phyloP scores from a whole-genome alignment of 92 coral and sea anemone genomes.

The Micromussa lordhowensis region DNA sequence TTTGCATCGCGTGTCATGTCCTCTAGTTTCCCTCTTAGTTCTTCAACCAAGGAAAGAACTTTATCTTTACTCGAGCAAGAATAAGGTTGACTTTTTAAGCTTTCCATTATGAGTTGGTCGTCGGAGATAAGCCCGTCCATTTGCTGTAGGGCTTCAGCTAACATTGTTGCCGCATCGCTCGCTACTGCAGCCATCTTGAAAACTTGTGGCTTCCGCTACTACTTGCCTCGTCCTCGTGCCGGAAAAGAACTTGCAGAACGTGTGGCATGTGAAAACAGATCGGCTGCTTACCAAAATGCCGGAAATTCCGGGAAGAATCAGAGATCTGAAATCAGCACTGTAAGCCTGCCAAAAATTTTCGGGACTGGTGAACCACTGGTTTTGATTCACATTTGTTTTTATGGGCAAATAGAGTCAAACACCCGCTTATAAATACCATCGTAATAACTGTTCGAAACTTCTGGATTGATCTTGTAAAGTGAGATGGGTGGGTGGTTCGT shows the following conservation, averaged over 20 bases:
- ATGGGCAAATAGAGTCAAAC: no score
- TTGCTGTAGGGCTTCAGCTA: constrained; percentile 97
- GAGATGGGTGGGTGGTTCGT: no score
- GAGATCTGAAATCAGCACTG: no score
- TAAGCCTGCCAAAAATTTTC: no score
- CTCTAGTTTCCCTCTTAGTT: constrained; percentile 69
- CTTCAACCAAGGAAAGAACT: constrained; percentile 69
- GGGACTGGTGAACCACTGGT: no score
- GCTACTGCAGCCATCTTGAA: constrained; percentile 95
- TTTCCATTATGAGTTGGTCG: constrained; percentile 86
- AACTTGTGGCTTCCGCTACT: constrained; percentile 21
- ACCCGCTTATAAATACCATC: no score
- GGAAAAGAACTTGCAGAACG: constrained; percentile 50
- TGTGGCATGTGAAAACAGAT: constrained; percentile 10
- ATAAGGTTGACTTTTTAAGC: constrained; percentile 57
- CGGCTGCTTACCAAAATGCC: not conserved
- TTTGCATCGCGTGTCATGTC: constrained; percentile 60
- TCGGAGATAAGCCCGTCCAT: constrained; percentile 96
- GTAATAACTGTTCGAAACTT: no score
- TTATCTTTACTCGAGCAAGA: constrained; percentile 64
- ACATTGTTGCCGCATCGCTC: constrained; percentile 90
- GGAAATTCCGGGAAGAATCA: not conserved
- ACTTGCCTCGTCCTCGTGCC: constrained; percentile 5
- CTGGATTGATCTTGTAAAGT: no score
- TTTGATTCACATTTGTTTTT: no score